Conservation (phyloP, 2,113 vertebrate species). For the Dromiciops gliroides region DNA sequence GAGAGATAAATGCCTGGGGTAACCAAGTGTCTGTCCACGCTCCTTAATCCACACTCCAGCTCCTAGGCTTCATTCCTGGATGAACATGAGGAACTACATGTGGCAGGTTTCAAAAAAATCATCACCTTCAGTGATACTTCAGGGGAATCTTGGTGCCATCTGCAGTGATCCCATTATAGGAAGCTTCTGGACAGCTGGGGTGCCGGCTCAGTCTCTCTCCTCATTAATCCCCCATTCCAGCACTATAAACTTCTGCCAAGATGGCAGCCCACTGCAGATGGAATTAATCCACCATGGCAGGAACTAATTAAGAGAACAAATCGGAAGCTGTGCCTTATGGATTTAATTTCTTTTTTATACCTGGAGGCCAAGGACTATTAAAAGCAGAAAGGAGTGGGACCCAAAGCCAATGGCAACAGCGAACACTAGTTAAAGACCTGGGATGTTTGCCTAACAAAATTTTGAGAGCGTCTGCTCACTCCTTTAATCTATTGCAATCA, state of each 20-base stretch:
- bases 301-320: constrained; percentile 79
- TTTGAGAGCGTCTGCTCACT: neutral
- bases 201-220: constrained; percentile 46
- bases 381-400: constrained; percentile 70
- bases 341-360: constrained; percentile 76
- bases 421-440: constrained; percentile 51
- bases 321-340: constrained; percentile 72
- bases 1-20: neutral
- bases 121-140: constrained; percentile 47
- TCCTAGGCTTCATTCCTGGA: constrained; percentile 48
- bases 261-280: constrained; percentile 74
- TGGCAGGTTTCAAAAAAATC: constrained; percentile 64
- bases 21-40: neutral
- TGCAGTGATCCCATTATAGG: constrained; percentile 71
- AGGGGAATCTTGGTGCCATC: constrained; percentile 71
- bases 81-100: constrained; percentile 51
- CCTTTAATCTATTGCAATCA: neutral
- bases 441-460: constrained; percentile 15
- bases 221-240: constrained; percentile 73
- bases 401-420: constrained; percentile 52
- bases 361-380: constrained; percentile 76
- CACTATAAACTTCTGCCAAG: constrained; percentile 72
- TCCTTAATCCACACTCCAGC: constrained; percentile 18
- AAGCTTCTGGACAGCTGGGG: constrained; percentile 59
- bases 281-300: constrained; percentile 78